Evolutionary conservation across 2,888 invertebrate species (phyloP).

Genomic region (Megastigmus dorsalis): DNA sequence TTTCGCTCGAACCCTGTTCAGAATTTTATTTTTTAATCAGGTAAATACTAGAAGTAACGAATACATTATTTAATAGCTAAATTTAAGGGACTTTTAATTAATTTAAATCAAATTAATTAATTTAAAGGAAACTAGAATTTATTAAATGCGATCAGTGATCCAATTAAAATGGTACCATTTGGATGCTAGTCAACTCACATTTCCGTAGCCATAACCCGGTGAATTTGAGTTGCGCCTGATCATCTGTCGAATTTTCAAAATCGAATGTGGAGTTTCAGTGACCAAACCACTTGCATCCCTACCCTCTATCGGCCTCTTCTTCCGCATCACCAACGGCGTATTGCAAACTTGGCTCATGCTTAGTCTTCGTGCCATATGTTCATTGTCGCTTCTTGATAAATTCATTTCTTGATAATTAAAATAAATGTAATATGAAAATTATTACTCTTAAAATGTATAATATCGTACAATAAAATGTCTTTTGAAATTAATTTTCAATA

Average conservation of each 20-base stretch:
- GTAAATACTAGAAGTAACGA: background rate
- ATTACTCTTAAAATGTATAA: background rate
- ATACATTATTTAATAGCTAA: no score
- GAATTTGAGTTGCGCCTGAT: slow-evolving; percentile 63
- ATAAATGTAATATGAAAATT: background rate
- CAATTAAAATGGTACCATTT: background rate
- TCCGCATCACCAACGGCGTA: slow-evolving; percentile 68
- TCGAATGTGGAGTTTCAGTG: slow-evolving; percentile 69
- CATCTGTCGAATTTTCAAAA: slow-evolving; percentile 69
- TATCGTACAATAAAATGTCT: background rate
- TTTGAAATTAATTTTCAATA: background rate
- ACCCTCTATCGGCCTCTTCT: slow-evolving; percentile 53
- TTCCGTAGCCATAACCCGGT: slow-evolving; percentile 43
- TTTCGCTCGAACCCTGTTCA: slow-evolving; percentile 25
- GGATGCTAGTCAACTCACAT: no score
- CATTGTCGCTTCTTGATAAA: slow-evolving; percentile 43
- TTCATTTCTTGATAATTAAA: background rate
- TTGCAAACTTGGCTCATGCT: slow-evolving; percentile 55
- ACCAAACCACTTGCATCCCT: slow-evolving; percentile 35
- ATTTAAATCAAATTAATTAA: no score
- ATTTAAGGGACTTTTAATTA: no score
- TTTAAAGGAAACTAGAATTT: no score
- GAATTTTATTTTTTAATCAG: background rate
- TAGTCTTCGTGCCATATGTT: slow-evolving; percentile 33
- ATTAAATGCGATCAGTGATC: background rate